These are phyloP conservation scores for Rhinella marina DNA, from an alignment of 2,797 vertebrate species.

Conservation along the genomic window DNA sequence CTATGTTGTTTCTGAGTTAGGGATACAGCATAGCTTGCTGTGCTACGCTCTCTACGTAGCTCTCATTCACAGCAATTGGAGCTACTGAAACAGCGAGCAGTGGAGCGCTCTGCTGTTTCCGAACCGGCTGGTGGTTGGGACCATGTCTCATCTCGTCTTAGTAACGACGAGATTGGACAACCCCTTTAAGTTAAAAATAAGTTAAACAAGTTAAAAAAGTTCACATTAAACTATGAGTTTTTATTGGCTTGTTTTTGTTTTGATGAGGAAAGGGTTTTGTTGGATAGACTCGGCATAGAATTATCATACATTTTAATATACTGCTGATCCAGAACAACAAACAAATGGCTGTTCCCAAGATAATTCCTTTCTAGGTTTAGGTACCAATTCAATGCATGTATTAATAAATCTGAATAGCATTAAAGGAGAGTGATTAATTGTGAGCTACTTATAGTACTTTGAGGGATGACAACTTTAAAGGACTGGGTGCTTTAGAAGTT, in stretches of 20 bases:
- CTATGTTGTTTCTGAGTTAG: too few species aligned
- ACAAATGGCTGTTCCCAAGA: constrained; percentile 31
- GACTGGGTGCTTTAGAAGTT: not conserved
- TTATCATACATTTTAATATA: constrained; percentile 10
- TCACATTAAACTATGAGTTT: not conserved
- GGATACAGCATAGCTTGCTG: too few species aligned
- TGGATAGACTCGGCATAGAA: not conserved
- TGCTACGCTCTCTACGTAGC: too few species aligned
- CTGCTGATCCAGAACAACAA: not conserved
- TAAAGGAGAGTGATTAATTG: not conserved
- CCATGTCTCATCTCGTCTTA: too few species aligned
- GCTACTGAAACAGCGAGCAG: too few species aligned
- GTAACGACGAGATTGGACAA: too few species aligned
- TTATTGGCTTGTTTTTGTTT: not conserved
- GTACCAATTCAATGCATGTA: not conserved
- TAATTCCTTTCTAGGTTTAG: constrained; percentile 3
- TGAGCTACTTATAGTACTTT: not conserved
- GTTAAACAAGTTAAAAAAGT: not conserved
- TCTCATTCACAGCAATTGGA: too few species aligned
- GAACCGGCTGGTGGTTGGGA: too few species aligned
- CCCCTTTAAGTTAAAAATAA: too few species aligned
- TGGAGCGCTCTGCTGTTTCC: too few species aligned
- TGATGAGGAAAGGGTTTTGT: not conserved
- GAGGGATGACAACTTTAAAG: not conserved
- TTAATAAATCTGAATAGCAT: constrained; percentile 42